These are phyloP conservation scores for Thalassoma bifasciatum DNA, from an alignment of 2,113 vertebrate species.

Conservation along the genomic window DNA sequence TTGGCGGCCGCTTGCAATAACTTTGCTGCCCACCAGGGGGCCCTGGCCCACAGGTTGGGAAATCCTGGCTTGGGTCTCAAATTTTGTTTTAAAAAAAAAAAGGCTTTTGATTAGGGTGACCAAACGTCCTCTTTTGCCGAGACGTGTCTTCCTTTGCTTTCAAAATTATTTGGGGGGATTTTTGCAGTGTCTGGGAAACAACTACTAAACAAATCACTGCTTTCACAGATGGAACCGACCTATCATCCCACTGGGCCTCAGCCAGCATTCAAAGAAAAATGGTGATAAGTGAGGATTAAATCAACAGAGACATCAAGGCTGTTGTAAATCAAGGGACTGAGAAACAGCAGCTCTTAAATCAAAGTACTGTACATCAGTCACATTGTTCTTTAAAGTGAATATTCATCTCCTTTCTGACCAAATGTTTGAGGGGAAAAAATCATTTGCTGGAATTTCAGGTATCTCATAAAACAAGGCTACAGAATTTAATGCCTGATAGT, in stretches of 20 bases:
- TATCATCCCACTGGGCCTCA: background rate
- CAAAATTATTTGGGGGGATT: too few relatives aligned
- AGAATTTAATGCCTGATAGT: constrained; percentile 14
- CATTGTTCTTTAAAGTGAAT: constrained; percentile 11
- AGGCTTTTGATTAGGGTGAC: rapidly evolving
- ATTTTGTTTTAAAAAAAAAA: background rate
- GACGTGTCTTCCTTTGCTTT: too few relatives aligned
- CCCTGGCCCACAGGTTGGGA: too few relatives aligned
- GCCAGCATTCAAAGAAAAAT: constrained; percentile 21
- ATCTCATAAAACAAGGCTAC: constrained; percentile 15
- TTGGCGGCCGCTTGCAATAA: too few relatives aligned
- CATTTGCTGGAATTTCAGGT: background rate
- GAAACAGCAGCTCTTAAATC: constrained; percentile 20
- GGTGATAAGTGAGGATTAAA: constrained; percentile 13
- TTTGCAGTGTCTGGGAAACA: constrained; percentile 9
- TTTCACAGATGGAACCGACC: constrained; percentile 1
- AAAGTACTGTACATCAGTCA: background rate
- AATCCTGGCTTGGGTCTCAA: too few relatives aligned
- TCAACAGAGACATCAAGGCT: background rate
- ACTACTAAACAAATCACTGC: constrained; percentile 12
- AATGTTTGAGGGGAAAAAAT: constrained; percentile 7
- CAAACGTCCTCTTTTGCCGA: too few relatives aligned
- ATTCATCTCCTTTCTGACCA: constrained; percentile 4
- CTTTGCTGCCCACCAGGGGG: too few relatives aligned
- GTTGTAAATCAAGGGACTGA: constrained; percentile 11